Percentiles rank a stretch among this genome's conserved stretches.
Conservation (phyloP, 2,888 invertebrate genomes). For the Oasisia sp. region DNA sequence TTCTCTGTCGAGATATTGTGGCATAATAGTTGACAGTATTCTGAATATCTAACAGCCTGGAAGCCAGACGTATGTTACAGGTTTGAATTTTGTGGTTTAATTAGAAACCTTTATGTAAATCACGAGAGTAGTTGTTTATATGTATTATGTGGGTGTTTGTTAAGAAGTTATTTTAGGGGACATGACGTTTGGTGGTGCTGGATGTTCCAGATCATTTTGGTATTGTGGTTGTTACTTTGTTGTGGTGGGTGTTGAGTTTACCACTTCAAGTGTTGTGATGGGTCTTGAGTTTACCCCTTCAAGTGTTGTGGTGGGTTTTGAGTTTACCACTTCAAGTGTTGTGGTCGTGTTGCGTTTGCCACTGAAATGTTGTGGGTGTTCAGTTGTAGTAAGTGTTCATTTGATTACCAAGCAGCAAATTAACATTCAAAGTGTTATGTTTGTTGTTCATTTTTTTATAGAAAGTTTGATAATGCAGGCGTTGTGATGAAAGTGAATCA, state of each 20-base stretch:
- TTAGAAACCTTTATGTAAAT: no score
- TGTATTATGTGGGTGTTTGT: no score
- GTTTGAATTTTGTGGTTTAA: background rate
- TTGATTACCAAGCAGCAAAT: background rate
- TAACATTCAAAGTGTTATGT: background rate
- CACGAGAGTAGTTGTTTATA: no score
- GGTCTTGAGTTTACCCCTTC: background rate
- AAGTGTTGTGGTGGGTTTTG: background rate
- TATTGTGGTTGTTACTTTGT: background rate
- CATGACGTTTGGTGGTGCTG: background rate
- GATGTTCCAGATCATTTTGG: background rate
- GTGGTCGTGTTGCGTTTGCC: background rate
- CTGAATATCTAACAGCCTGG: background rate
- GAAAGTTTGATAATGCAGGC: background rate
- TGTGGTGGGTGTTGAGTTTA: background rate
- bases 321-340: background rate
- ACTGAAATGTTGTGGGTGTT: background rate
- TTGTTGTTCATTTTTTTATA: background rate
- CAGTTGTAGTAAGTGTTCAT: no score
- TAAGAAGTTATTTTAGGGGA: no score
- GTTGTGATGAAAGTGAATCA: background rate
- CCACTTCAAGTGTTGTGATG: background rate
- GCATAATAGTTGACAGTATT: background rate
- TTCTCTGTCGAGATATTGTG: background rate
- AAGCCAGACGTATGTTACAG: background rate